phyloP scores from a whole-genome alignment of 2,113 vertebrate genomes.

The Illadopsis cleaveri region DNA sequence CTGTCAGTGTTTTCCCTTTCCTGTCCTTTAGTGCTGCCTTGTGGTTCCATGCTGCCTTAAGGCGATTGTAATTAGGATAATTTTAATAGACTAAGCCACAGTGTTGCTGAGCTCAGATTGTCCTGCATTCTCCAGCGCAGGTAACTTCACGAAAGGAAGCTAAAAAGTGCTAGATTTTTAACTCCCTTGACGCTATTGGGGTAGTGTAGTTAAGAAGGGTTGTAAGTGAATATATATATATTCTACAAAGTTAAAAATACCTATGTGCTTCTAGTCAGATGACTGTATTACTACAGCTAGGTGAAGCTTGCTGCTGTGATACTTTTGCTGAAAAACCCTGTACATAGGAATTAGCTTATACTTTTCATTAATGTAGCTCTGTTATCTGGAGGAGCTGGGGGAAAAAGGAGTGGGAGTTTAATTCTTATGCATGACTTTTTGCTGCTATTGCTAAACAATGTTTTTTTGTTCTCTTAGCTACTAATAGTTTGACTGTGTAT shows the following conservation, averaged over 20 bases:
- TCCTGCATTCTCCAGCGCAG: neutral
- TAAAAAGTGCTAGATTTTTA: neutral
- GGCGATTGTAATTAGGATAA: neutral
- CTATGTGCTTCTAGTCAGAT: neutral
- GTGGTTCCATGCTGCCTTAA: neutral
- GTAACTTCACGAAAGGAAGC: neutral
- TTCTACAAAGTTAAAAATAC: neutral
- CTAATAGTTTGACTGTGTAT: neutral
- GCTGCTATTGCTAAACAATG: neutral
- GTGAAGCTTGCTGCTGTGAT: neutral
- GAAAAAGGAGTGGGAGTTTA: neutral
- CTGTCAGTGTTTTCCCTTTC: neutral
- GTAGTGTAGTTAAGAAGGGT: fast-evolving
- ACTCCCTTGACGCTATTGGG: fast-evolving
- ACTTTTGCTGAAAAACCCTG: neutral
- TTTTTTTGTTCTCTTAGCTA: neutral
- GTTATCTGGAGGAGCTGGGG: neutral
- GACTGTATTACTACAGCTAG: neutral
- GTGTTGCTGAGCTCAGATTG: neutral
- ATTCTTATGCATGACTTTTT: neutral
- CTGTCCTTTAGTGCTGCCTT: neutral
- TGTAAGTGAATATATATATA: neutral
- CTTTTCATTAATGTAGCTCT: neutral
- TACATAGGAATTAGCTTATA: neutral
- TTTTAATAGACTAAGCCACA: neutral